Conservation (phyloP, 2,888 invertebrate species). For the Cepaea hortensis region DNA sequence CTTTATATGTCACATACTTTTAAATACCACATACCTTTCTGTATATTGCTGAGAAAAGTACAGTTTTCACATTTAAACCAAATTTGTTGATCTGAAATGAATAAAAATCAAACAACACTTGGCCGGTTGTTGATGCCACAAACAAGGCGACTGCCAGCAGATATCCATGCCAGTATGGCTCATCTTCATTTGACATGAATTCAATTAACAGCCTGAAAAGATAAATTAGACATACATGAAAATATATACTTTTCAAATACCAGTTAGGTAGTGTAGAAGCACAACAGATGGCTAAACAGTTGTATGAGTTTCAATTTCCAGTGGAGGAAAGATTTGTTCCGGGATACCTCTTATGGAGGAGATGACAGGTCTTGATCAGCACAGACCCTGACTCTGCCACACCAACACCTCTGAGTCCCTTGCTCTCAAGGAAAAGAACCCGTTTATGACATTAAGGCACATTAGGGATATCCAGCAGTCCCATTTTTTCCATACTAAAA, state of each 20-base stretch:
- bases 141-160: conserved; percentile 23
- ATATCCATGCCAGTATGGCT: conserved; percentile 40
- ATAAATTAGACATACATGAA: neutral
- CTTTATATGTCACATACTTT: neutral
- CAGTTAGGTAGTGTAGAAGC: too few species aligned
- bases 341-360: too few species aligned
- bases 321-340: too few species aligned
- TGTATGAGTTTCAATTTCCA: too few species aligned
- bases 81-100: conserved; percentile 29
- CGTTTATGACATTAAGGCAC: too few species aligned
- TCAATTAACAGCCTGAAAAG: conserved; percentile 31
- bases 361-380: too few species aligned
- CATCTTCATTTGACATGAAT: conserved; percentile 22
- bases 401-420: too few species aligned
- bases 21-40: conserved; percentile 7
- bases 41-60: conserved; percentile 31
- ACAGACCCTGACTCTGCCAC: too few species aligned
- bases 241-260: neutral
- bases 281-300: too few species aligned
- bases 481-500: too few species aligned
- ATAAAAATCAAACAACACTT: conserved; percentile 27
- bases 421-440: too few species aligned
- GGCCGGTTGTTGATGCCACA: neutral
- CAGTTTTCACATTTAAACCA: conserved; percentile 25
- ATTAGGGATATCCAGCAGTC: too few species aligned